These are phyloP conservation scores for Nothoprocta pentlandii DNA, from an alignment of 2,113 vertebrate genomes.

Conservation along the genomic window DNA sequence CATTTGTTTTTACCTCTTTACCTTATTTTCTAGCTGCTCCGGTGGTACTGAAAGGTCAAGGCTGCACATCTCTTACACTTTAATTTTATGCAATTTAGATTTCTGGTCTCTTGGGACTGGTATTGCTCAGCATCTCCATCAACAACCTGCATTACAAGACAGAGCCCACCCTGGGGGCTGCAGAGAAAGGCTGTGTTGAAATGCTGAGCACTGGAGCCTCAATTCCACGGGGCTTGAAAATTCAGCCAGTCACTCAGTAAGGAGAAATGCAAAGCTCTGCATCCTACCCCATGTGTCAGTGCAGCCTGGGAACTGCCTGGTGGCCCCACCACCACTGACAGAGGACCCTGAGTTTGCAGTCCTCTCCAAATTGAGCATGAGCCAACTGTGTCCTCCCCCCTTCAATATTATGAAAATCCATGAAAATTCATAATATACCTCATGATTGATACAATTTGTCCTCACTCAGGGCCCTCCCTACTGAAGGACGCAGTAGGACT, in stretches of 20 bases:
- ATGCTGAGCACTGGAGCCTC: neutral
- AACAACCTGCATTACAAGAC: neutral
- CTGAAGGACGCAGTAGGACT: neutral
- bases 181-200: neutral
- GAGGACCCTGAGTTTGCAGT: no score
- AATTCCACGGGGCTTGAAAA: neutral
- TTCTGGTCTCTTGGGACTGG: neutral
- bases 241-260: neutral
- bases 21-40: conserved; percentile 57
- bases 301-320: neutral
- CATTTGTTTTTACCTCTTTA: conserved; percentile 56
- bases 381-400: no score
- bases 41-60: neutral
- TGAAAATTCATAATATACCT: no score
- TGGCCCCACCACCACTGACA: no score
- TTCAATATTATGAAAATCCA: no score
- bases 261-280: neutral
- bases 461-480: no score
- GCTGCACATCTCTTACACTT: neutral
- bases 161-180: neutral
- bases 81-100: neutral
- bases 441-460: no score
- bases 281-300: neutral
- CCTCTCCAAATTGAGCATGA: no score
- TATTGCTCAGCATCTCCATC: neutral